phyloP scores from a whole-genome alignment of 2,888 invertebrate genomes.

The Amphipoea oculea region DNA sequence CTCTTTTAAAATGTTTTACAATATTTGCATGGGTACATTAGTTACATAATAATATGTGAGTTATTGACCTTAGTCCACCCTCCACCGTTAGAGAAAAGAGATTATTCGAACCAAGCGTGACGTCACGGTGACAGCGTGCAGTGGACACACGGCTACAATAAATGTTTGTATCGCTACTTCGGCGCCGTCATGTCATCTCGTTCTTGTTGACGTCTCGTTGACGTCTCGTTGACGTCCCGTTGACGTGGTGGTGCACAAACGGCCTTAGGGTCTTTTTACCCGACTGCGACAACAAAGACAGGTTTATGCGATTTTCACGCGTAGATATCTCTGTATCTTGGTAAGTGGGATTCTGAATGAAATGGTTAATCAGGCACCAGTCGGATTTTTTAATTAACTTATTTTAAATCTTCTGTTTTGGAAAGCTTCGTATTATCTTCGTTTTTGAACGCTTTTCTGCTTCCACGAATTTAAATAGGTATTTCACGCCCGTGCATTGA shows the following conservation, averaged over 20 bases:
- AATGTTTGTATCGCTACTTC: neutral
- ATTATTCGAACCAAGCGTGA: neutral
- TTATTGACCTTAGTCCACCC: too few relatives aligned
- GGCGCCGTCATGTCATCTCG: neutral
- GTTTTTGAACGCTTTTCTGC: neutral
- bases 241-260: neutral
- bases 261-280: neutral
- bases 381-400: neutral
- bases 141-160: neutral
- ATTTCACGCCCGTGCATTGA: neutral
- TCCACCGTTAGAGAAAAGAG: neutral
- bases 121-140: neutral
- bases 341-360: neutral
- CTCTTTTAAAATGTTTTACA: too few relatives aligned
- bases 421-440: neutral
- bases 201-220: neutral
- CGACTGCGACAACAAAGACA: too few relatives aligned
- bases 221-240: neutral
- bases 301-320: neutral
- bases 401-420: neutral
- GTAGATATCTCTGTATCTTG: neutral
- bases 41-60: too few relatives aligned
- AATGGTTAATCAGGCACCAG: neutral
- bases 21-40: too few relatives aligned
- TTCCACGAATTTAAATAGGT: neutral